Evolutionary conservation across 2,113 vertebrate species (phyloP), one percentile per base, ranked within the genome.

Genomic region (Grallaria varia): DNA sequence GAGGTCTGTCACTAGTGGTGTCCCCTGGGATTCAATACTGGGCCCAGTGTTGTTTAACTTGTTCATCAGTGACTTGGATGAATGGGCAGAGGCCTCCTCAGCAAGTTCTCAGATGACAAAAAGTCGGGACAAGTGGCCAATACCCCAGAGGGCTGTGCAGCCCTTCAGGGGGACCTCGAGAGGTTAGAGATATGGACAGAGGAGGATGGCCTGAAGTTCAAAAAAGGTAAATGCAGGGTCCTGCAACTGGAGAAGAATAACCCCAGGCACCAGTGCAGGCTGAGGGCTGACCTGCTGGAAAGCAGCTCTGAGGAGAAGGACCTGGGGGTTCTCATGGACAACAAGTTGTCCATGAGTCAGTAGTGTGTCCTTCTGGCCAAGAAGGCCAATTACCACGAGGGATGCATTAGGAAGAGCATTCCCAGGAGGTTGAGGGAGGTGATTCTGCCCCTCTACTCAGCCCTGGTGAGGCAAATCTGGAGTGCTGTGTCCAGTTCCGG

Each of bases 361-460:
- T 40, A 45, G 27, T 37, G 77, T 35, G 33, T 5, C 12, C 21
- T 22, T 14, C 28, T 22, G 23, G 42, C 17, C 2, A 7, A 49
- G 52, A 58, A 58, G 12, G 22, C 22, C 22, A 22, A 13, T 58
- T 10, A 14, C 42, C 42, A 42, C n/a, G n/a, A 14, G 14, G 10
- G 30, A 3, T 23, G 18, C 23, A 33, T 22, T 82, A 35, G 53
- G 35, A 59, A 69, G 47, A 59, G 13, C 28, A 27, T 5, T 27
- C 22, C 16, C n/a, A 47, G 13, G 8, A 27, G 28, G 31, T 22
- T 0, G 1, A 33, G 31, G 8, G 9, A 14, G 35, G 4, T 59
- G 8, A 18, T 59, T 53, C 37, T 50, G 14, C 31, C 13, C 21
- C 31, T 68, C 21, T 50, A 3, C 21, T 59, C 17, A 27, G 62